Percentiles rank a stretch among this genome's conserved stretches.
Evolutionary conservation across 1,140 invertebrate genomes (phyloP).

Genomic region (Bombus turneri): DNA sequence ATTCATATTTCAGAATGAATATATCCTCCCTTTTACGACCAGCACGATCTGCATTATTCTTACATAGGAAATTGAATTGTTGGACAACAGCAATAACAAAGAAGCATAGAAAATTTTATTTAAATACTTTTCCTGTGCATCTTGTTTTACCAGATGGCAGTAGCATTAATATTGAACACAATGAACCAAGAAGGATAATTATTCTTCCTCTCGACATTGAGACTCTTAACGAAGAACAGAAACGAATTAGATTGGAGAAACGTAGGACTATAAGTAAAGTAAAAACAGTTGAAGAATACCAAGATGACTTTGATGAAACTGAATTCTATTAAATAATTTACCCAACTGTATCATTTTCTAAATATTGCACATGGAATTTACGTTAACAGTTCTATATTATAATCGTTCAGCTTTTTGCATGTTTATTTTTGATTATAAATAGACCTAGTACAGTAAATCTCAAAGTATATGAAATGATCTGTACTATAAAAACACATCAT

Average conservation of each 20-base stretch:
- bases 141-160: constrained; percentile 93
- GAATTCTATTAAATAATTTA: constrained; percentile 74
- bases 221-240: constrained; percentile 87
- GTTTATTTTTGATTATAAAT: not conserved
- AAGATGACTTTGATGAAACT: constrained; percentile 90
- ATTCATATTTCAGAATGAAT: constrained; percentile 71
- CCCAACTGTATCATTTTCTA: not conserved
- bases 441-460: not conserved
- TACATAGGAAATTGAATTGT: constrained; percentile 83
- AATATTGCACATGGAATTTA: not conserved
- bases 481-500: not conserved
- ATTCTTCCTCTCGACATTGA: constrained; percentile 91
- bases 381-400: not conserved
- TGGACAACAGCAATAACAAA: constrained; percentile 88
- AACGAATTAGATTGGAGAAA: constrained; percentile 85
- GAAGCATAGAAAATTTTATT: constrained; percentile 87
- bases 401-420: not conserved
- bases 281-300: constrained; percentile 87
- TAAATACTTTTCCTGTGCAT: constrained; percentile 88
- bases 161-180: constrained; percentile 90
- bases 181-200: constrained; percentile 92
- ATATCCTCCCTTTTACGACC: constrained; percentile 29
- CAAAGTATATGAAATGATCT: not conserved
- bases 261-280: constrained; percentile 90
- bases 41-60: not conserved